Evolutionary conservation across 2,113 vertebrate species (phyloP), one percentile per base, ranked within the genome.

Genomic region (Speoplatyrhinus poulsoni): DNA sequence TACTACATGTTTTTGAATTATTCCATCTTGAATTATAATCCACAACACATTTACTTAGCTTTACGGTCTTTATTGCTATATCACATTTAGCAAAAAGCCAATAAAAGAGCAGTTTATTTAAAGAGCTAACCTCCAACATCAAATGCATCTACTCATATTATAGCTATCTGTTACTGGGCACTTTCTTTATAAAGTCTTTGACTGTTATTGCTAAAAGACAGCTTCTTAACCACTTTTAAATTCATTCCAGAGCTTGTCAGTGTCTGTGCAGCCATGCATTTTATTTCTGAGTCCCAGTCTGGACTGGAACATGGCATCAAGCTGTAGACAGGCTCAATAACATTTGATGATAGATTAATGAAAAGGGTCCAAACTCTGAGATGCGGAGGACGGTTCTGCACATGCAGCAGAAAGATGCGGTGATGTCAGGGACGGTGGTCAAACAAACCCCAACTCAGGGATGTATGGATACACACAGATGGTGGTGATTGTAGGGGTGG

Each of bases 281-380:
- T 70, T 73, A 64, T 77, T 78, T 77, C 64, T 75, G 62, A 41
- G 68, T 78, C 80, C 62, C 77, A 32, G 74, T 60, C 16, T 46
- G 70, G 75, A 71, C 36, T 60, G 56, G 65, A 82, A 87, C 50
- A 67, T 71, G 64, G 62, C 50, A n/a, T 67, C 73, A 78, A 61
- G 72, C 66, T 53, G 65, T 73, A 82, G 77, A 83, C 85, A 74
- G 72, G 62, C 46, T 76, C 78, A 76, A 82, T 82, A 67, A 54
- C 73, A 66, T 70, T 69, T 63, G 89, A 91, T 88, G 88, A 92
- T 82, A 87, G 88, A 91, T 89, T 90, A 89, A 91, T 90, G 85
- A 90, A 77, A 85, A 82, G 73, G 83, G 72, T 81, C 89, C 81
- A 78, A 80, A 80, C 75, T 73, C 36, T 33, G 83, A 52, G 69